Conservation (phyloP, 2,797 vertebrate genomes). For the Knipowitschia caucasica region DNA sequence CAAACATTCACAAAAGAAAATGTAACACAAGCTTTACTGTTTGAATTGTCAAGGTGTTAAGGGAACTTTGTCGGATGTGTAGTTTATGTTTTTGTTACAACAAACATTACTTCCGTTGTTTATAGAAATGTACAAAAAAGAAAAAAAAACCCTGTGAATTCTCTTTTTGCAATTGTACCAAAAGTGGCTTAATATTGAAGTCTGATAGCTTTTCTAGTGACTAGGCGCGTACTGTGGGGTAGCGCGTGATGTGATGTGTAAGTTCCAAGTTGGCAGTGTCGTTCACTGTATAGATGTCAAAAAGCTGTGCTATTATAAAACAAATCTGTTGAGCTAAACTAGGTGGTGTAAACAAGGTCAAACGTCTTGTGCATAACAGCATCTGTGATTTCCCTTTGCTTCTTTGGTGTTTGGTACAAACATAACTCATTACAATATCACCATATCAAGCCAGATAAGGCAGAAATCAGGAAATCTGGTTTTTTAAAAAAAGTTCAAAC, state of each 20-base stretch:
- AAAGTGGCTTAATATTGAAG: conserved; percentile 98
- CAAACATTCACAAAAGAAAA: conserved; percentile 78
- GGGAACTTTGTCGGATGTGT: conserved; percentile 84
- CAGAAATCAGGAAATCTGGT: conserved; percentile 35
- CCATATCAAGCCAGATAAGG: conserved; percentile 48
- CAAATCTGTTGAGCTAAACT: conserved; percentile 78
- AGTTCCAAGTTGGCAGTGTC: conserved; percentile 82
- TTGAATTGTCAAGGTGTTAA: conserved; percentile 83
- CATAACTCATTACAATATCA: conserved; percentile 60
- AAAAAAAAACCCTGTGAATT: conserved; percentile 83
- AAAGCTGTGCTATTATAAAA: conserved; percentile 80
- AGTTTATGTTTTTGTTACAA: conserved; percentile 88
- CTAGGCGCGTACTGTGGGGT: conserved; percentile 80
- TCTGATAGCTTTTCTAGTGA: conserved; percentile 86
- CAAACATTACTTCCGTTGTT: conserved; percentile 89
- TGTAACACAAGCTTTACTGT: conserved; percentile 87
- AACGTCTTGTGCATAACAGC: conserved; percentile 71
- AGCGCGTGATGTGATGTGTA: conserved; percentile 84
- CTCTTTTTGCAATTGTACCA: conserved; percentile 96
- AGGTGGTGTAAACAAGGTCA: conserved; percentile 78
- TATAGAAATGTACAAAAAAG: conserved; percentile 85
- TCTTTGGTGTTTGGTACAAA: conserved; percentile 65
- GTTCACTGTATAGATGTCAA: conserved; percentile 83
- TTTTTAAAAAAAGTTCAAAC: conserved; percentile 14
- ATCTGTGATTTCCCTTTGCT: conserved; percentile 70